A percentile compares a stretch with the other conserved stretches of the same genome.
These are phyloP conservation scores for Riparia riparia DNA, from an alignment of 2,113 vertebrate species.

Conservation along the genomic window DNA sequence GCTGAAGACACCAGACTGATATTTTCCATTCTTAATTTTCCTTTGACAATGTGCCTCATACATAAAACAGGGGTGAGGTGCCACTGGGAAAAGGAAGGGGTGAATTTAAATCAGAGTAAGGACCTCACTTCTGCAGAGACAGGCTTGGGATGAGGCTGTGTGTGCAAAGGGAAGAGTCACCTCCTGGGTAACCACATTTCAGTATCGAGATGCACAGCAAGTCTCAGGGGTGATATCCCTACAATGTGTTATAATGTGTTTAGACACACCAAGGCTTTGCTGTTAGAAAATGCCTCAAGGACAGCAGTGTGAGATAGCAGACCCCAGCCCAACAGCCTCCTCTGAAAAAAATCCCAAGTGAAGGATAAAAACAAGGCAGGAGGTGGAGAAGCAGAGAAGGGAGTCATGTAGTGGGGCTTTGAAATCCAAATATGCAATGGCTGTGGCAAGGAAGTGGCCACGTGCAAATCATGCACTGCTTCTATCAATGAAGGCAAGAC, in stretches of 20 bases:
- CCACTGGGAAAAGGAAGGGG: neutral
- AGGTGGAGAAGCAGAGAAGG: neutral
- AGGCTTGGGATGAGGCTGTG: neutral
- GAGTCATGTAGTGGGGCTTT: neutral
- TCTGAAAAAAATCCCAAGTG: neutral
- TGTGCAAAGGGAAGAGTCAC: neutral
- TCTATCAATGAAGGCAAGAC: neutral
- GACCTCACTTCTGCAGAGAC: neutral
- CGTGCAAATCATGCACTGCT: neutral
- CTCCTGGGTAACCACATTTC: neutral
- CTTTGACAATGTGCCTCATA: neutral
- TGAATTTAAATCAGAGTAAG: neutral
- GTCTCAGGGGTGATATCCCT: neutral
- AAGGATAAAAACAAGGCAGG: neutral
- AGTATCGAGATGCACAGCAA: neutral
- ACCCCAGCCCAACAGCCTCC: accelerated
- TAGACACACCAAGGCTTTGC: neutral
- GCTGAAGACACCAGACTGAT: neutral
- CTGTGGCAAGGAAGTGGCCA: neutral
- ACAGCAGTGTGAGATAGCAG: neutral
- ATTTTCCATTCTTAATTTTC: neutral
- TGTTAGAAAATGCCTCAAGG: neutral
- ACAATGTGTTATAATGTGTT: neutral
- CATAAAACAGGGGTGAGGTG: neutral
- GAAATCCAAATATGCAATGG: neutral